Conservation (phyloP, 2,888 invertebrate genomes). For the Kryphioiulus occultus region DNA sequence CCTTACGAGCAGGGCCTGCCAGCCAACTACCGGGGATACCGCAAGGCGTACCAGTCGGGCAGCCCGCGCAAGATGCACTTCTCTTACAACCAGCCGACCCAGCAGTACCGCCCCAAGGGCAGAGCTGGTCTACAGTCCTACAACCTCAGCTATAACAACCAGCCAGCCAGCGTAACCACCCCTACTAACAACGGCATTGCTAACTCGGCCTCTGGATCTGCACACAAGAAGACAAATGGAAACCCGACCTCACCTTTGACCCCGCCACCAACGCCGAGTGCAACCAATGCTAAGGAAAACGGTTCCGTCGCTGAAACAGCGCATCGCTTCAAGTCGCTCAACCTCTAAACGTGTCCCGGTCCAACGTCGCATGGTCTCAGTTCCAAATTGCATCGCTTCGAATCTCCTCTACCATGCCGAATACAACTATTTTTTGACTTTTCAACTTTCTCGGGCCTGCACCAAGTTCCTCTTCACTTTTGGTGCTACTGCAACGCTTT, state of each 20-base stretch:
- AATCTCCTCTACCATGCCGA: not conserved
- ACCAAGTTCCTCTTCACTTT: not conserved
- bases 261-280: conserved; percentile 21
- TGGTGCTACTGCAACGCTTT: not conserved
- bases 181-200: conserved; percentile 2
- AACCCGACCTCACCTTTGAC: conserved; percentile 22
- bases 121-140: not conserved
- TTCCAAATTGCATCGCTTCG: not conserved
- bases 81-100: not conserved
- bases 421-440: not conserved
- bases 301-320: conserved; percentile 10
- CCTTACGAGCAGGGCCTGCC: conserved; percentile 41
- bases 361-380: not conserved
- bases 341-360: not conserved
- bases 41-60: conserved; percentile 20
- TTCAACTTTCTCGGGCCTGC: not conserved
- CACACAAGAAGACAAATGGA: not conserved
- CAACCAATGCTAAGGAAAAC: not conserved
- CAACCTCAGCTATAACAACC: conserved; percentile 27
- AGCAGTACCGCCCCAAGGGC: conserved; percentile 37
- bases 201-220: not conserved
- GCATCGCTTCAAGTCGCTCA: conserved; percentile 35
- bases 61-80: not conserved
- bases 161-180: not conserved
- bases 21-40: conserved; percentile 37